Evolutionary conservation across 2,888 invertebrate species (phyloP).

Genomic region (Himalopsyche kuldschensis): DNA sequence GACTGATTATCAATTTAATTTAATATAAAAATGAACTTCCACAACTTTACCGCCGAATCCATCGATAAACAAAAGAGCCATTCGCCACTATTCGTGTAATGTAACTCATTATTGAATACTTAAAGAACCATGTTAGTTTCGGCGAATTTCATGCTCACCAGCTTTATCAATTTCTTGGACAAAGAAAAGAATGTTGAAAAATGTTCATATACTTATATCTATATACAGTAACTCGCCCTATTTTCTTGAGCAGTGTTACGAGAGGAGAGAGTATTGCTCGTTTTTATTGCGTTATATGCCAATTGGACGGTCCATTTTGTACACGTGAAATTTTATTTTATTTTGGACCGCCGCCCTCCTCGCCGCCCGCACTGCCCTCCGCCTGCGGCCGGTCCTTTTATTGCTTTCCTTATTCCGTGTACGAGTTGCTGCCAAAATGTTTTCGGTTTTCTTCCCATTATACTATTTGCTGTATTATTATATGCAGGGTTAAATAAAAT

Average conservation of each 20-base stretch:
- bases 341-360: not conserved
- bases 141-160: not conserved
- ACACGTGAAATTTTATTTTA: conserved; percentile 34
- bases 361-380: not conserved
- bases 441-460: not conserved
- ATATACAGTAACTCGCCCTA: not conserved
- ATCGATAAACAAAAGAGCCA: too few relatives aligned
- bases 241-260: not conserved
- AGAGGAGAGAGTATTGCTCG: not conserved
- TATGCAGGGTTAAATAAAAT: too few relatives aligned
- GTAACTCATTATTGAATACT: too few relatives aligned
- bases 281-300: conserved; percentile 24
- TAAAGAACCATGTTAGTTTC: not conserved
- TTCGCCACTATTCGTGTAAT: too few relatives aligned
- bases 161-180: not conserved
- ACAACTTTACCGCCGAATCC: too few relatives aligned
- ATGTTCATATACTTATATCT: not conserved
- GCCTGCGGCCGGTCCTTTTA: conserved; percentile 11
- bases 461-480: too few relatives aligned
- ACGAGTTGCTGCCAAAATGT: not conserved
- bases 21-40: too few relatives aligned
- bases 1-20: too few relatives aligned
- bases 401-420: conserved; percentile 5
- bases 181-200: not conserved
- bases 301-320: conserved; percentile 37